phyloP scores from a whole-genome alignment of 2,113 vertebrate genomes.

The Ascaphus truei region DNA sequence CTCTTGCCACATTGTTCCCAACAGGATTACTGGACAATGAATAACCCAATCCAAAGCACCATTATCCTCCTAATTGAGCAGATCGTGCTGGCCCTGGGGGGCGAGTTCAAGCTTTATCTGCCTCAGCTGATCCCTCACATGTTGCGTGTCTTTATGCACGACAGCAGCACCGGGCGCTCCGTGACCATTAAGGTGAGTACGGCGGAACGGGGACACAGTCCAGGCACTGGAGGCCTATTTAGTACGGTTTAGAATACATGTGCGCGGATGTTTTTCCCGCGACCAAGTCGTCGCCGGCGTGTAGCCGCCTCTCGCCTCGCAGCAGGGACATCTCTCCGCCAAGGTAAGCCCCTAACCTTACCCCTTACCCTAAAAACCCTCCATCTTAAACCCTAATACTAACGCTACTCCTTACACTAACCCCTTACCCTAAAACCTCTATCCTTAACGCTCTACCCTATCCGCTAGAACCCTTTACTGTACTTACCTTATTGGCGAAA shows the following conservation, averaged over 20 bases:
- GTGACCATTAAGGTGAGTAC: constrained; percentile 90
- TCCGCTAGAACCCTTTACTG: too few species aligned
- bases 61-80: constrained; percentile 97
- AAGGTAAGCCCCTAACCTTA: too few species aligned
- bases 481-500: too few species aligned
- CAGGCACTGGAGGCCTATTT: neutral
- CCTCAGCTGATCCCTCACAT: constrained; percentile 97
- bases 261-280: neutral
- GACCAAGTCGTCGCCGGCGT: neutral
- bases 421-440: too few species aligned
- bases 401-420: too few species aligned
- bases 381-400: too few species aligned
- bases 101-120: constrained; percentile 96
- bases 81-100: constrained; percentile 92
- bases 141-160: constrained; percentile 97
- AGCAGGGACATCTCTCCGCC: too few species aligned
- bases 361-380: neutral
- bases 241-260: too few species aligned
- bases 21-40: constrained; percentile 97
- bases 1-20: neutral
- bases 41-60: constrained; percentile 97
- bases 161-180: constrained; percentile 84
- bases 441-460: too few species aligned
- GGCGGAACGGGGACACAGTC: neutral
- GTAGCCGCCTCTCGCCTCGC: too few species aligned